phyloP scores from a whole-genome alignment of 2,113 vertebrate species.

The Zosterops pallidus region DNA sequence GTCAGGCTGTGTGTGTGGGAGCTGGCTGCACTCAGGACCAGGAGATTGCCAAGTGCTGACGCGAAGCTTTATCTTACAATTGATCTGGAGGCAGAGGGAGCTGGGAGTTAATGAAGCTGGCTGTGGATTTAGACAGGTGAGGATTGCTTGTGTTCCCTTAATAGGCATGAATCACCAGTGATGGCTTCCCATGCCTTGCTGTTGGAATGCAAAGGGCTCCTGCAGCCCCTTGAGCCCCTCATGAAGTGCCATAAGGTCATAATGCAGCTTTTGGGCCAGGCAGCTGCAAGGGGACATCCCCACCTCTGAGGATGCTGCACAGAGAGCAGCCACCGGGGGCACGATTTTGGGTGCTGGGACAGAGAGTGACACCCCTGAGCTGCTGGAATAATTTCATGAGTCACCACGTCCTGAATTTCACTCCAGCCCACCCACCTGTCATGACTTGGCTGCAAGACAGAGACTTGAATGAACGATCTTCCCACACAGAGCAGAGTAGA shows the following conservation, averaged over 20 bases:
- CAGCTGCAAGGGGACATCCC: not conserved
- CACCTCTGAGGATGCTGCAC: not conserved
- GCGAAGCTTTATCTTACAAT: not conserved
- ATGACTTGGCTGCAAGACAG: constrained; percentile 36
- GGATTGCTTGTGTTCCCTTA: not conserved
- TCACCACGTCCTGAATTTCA: not conserved
- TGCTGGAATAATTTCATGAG: not conserved
- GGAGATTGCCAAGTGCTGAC: not conserved
- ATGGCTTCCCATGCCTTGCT: not conserved
- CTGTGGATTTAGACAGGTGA: not conserved
- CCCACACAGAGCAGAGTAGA: constrained; percentile 10
- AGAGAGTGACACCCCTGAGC: not conserved
- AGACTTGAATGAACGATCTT: constrained; percentile 15
- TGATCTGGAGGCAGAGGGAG: not conserved
- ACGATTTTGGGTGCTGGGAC: not conserved
- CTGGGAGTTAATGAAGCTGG: not conserved
- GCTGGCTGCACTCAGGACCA: not conserved
- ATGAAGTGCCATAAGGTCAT: accelerated
- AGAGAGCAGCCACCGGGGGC: not conserved
- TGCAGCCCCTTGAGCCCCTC: not conserved
- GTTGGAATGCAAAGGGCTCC: not conserved
- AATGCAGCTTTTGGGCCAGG: not conserved
- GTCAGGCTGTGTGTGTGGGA: not conserved
- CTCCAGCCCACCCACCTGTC: constrained; percentile 36
- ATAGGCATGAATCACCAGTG: not conserved